Base-by-base conservation (phyloP, 1,140 invertebrate genomes). In the Colletes latitarsis region DNA sequence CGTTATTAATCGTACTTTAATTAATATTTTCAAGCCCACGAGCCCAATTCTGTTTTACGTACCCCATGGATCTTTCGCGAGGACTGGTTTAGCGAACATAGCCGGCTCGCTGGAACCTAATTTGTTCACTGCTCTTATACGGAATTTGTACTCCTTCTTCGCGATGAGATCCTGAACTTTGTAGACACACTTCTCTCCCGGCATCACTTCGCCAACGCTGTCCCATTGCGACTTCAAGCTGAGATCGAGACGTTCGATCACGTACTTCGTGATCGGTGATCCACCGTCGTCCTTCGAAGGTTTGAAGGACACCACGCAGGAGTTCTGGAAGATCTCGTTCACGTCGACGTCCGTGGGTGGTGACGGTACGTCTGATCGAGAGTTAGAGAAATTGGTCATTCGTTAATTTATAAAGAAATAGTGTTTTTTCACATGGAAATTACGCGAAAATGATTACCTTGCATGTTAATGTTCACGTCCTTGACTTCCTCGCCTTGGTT, bases 21-120 rank as follows among this genome's bases (percentile, higher is more conserved):
- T 41, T 14, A 58, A 57, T 30, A 30, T 30, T 30, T 30, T 30
- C 30, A 2, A 30, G 30, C 2, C 30, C 30, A 30, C 30, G 30
- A 30, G 30, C 2, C 3, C 43, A 43, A 43, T 8, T 46, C 15
- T n/a, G 6, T 17, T 41, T 46, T 5, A 14, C 53, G 3, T 94
- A 98, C 97, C 98, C 97, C 98, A 99, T 85, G 98, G 98, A 96
- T 99, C 98, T 94, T 99, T 99, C 55, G 98, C 98, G 63, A 99
- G 92, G 43, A 98, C 96, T 46, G 97, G 95, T 90, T 97, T 98
- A 79, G 94, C 96, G 88, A 98, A 97, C 10, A 96, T 93, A 39
- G 97, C 96, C 67, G 98, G 98, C 91, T 99, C 98, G 92, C 98
- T 97, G 9, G 96, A 94, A 66, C 97, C 97, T 77, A 98, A 95